Base-by-base conservation (phyloP, 2,113 vertebrate genomes). In the Siniperca knerii region DNA sequence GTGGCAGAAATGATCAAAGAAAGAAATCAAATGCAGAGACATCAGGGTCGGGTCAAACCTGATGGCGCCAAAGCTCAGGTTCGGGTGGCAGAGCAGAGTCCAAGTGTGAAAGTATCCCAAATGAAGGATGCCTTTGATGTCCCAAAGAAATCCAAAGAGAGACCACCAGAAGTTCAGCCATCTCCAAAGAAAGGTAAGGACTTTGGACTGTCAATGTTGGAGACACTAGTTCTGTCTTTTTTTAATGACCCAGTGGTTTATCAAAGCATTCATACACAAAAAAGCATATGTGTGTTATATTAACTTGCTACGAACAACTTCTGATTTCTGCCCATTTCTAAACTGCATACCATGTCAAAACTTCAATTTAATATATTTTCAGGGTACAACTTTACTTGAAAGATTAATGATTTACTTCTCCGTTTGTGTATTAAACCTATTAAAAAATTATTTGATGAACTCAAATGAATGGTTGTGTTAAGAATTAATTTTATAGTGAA, bases 121-220 rank as follows among this genome's bases (percentile, higher is more conserved):
- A 96, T 96, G 85, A 95, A 94, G 80, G 92, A 86, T 35, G 2
- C 95, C 10, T 96, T 95, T 75, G 95, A 96, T 57, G 89, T 91
- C 57, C 93, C 93, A 54, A 95, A 93, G 87, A 96, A 90, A 67
- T 68, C 89, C 65, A 87, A 86, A 85, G 93, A 94, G 79, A 90
- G 89, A 76, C 77, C 87, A 40, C 73, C 58, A 50, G 95, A 95
- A 79, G 75, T 46, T 21, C 91, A 71, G 48, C 70, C 84, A 61
- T n/a, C 93, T 54, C 85, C 86, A 69, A 96, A 96, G 87, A 96
- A 95, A 94, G 95, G 96, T 96, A 89, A 88, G 83, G 20, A 29
- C 1, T 50, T n/a, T 69, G 25, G 6, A 35, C 21, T 65, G 16
- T 35, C 33, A 6, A 1, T 48, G 23, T 57, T 46, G 4, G 21